These are phyloP conservation scores for Muscicapa comitata DNA, from an alignment of 2,797 vertebrate genomes.

Conservation along the genomic window DNA sequence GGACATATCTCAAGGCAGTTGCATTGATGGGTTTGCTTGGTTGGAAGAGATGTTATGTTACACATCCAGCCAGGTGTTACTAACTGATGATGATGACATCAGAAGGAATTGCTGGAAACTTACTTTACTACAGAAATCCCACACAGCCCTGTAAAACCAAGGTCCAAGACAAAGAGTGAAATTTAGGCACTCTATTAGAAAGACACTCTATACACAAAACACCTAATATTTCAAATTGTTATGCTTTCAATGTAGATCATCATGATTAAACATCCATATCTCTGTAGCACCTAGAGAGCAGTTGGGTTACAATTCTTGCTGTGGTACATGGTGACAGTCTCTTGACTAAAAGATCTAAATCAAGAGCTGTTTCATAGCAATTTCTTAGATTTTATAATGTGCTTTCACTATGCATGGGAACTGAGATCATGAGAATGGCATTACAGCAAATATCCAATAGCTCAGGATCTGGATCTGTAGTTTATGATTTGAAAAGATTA, in stretches of 20 bases:
- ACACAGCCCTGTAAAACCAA: background rate
- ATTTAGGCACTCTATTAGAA: slow-evolving; percentile 27
- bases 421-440: background rate
- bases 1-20: background rate
- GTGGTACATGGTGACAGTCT: background rate
- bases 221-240: slow-evolving; percentile 13
- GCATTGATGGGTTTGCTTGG: slow-evolving; percentile 11
- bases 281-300: slow-evolving; percentile 30
- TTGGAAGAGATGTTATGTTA: slow-evolving; percentile 1
- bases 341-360: background rate
- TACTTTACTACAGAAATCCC: background rate
- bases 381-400: background rate
- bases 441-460: background rate
- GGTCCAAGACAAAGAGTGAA: background rate
- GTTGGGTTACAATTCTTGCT: background rate
- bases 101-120: slow-evolving; percentile 24
- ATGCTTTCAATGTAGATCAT: background rate
- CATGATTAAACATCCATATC: slow-evolving; percentile 29
- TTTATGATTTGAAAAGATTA: background rate
- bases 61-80: background rate
- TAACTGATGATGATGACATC: slow-evolving; percentile 9
- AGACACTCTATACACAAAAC: slow-evolving; percentile 2
- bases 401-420: background rate
- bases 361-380: background rate
- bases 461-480: background rate